Conservation (phyloP, 64 coral and sea anemone genomes). For the Exaiptasia diaphana region DNA sequence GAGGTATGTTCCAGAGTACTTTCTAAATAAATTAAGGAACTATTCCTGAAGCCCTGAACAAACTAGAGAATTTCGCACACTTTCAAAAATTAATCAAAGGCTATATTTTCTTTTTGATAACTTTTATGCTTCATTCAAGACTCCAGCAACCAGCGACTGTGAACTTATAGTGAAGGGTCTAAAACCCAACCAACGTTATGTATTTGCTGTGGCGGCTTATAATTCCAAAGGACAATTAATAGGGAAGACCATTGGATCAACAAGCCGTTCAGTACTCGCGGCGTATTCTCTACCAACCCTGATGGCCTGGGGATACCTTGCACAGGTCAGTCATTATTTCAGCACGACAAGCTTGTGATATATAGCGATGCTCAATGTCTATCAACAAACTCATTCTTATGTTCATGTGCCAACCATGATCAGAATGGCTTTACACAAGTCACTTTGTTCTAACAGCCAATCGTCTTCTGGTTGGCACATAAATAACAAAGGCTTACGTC, state of each 20-base stretch:
- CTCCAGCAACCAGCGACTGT: conserved; percentile 68
- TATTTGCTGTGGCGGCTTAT: conserved; percentile 89
- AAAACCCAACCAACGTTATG: conserved; percentile 73
- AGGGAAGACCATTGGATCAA: conserved; percentile 79
- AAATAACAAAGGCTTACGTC: too few relatives aligned
- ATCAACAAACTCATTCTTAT: too few relatives aligned
- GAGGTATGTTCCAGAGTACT: conserved; percentile 52
- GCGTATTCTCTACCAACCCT: conserved; percentile 67
- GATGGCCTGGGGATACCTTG: conserved; percentile 94
- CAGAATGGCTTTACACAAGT: too few relatives aligned
- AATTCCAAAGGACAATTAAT: conserved; percentile 68
- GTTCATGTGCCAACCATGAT: too few relatives aligned
- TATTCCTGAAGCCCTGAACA: too few relatives aligned
- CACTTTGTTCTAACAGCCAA: too few relatives aligned
- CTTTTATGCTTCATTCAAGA: conserved; percentile 27
- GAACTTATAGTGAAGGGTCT: conserved; percentile 70
- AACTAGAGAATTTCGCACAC: too few relatives aligned
- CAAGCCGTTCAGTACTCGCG: conserved; percentile 60
- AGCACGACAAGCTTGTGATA: too few relatives aligned
- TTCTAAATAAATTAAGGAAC: not conserved
- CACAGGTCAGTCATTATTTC: conserved; percentile 82
- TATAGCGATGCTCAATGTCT: too few relatives aligned
- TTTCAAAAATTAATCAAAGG: not conserved
- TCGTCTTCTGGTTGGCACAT: too few relatives aligned
- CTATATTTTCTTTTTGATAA: not conserved